phyloP scores from a whole-genome alignment of 64 coral and sea anemone species.

The Pocillopora damicornis region DNA sequence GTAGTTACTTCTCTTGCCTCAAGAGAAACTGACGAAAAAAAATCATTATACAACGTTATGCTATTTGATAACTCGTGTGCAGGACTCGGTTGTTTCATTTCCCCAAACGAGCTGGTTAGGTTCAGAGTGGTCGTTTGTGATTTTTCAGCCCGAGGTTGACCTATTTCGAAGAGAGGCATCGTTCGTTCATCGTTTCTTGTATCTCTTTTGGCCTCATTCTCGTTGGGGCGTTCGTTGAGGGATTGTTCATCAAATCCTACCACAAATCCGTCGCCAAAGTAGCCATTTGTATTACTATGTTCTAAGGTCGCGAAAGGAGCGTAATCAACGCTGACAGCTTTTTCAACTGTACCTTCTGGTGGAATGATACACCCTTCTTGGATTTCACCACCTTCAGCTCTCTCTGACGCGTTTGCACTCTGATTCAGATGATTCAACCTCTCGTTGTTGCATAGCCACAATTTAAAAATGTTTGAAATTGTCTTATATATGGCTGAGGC shows the following conservation, averaged over 20 bases:
- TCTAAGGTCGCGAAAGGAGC: not conserved
- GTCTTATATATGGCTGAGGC: not conserved
- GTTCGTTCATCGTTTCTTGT: not conserved
- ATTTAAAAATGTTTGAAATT: not conserved
- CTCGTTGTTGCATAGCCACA: conserved; percentile 6
- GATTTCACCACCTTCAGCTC: not conserved
- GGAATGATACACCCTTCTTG: not conserved
- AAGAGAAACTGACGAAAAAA: not conserved
- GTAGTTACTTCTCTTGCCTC: not conserved
- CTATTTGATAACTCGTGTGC: not conserved
- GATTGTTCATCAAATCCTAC: not conserved
- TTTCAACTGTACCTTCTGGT: not conserved
- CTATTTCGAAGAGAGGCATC: not conserved
- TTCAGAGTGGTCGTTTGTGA: not conserved
- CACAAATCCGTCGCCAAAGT: not conserved
- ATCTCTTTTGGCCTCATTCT: not conserved
- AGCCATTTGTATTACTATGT: too few species aligned
- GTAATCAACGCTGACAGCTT: not conserved
- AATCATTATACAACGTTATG: not conserved
- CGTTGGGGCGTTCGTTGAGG: not conserved
- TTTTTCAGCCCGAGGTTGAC: not conserved
- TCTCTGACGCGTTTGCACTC: not conserved
- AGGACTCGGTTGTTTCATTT: not conserved
- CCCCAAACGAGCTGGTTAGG: not conserved
- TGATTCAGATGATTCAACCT: not conserved